Conservation (phyloP, 2,113 vertebrate species). For the Gracilinanus agilis region DNA sequence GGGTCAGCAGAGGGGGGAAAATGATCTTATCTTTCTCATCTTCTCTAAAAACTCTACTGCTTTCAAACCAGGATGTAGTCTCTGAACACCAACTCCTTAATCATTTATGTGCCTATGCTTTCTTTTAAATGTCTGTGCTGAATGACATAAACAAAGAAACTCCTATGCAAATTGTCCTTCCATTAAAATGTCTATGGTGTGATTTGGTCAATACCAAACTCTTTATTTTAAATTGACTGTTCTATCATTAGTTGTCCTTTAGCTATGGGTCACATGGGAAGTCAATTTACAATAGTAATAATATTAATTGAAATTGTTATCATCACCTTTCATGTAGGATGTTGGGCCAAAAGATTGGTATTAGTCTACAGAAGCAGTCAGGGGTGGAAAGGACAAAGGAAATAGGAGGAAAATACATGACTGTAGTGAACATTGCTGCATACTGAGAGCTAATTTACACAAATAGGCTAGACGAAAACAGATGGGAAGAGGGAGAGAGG, state of each 20-base stretch:
- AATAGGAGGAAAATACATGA: constrained; percentile 72
- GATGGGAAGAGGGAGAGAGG: constrained; percentile 77
- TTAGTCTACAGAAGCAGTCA: constrained; percentile 62
- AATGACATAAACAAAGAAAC: constrained; percentile 48
- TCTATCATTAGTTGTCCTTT: constrained; percentile 53
- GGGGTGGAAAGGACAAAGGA: constrained; percentile 74
- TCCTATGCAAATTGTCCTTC: constrained; percentile 50
- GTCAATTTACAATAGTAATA: constrained; percentile 54
- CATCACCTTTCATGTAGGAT: constrained; percentile 62
- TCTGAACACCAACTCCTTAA: constrained; percentile 26
- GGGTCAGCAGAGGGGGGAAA: neutral
- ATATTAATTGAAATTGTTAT: constrained; percentile 74
- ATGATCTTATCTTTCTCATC: constrained; percentile 29
- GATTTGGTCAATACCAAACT: constrained; percentile 58
- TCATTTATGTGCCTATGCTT: neutral
- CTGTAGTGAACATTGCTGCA: constrained; percentile 65
- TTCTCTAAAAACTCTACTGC: constrained; percentile 30
- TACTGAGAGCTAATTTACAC: constrained; percentile 81
- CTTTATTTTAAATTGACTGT: constrained; percentile 68
- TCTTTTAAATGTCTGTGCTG: constrained; percentile 38
- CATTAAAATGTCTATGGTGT: constrained; percentile 52
- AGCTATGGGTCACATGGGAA: constrained; percentile 52
- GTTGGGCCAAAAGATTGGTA: constrained; percentile 65
- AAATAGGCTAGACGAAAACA: constrained; percentile 81
- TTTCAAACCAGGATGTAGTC: constrained; percentile 8